Conservation (phyloP, 2,888 invertebrate species). For the Diplolepis rosae region DNA sequence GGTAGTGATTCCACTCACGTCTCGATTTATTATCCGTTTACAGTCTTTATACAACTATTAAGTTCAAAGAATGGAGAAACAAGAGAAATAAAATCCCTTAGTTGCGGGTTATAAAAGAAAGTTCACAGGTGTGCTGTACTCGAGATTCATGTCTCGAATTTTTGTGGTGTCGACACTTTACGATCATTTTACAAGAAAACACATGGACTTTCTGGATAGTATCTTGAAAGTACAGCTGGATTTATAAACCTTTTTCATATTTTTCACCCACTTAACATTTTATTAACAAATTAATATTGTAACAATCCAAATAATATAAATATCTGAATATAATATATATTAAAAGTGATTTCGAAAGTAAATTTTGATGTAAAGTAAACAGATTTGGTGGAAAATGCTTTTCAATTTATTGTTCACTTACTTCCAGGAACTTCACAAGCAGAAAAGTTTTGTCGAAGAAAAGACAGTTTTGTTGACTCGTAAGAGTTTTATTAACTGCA, state of each 20-base stretch:
- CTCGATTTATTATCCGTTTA: neutral
- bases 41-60: neutral
- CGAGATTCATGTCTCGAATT: constrained; percentile 13
- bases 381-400: constrained; percentile 1
- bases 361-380: neutral
- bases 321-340: too few relatives aligned
- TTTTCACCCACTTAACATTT: neutral
- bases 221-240: neutral
- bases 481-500: constrained; percentile 13
- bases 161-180: constrained; percentile 12
- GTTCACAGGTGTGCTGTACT: constrained; percentile 21
- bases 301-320: neutral
- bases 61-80: constrained; percentile 1
- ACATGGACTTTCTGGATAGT: constrained; percentile 1
- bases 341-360: neutral
- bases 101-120: neutral
- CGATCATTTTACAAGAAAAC: constrained; percentile 15
- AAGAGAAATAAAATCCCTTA: neutral
- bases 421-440: neutral
- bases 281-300: neutral
- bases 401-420: constrained; percentile 24
- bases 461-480: constrained; percentile 13
- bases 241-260: neutral
- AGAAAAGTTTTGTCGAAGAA: constrained; percentile 19
- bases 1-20: neutral